These are phyloP conservation scores for Neria commutata DNA, from an alignment of 2,888 invertebrate genomes.

Conservation along the genomic window DNA sequence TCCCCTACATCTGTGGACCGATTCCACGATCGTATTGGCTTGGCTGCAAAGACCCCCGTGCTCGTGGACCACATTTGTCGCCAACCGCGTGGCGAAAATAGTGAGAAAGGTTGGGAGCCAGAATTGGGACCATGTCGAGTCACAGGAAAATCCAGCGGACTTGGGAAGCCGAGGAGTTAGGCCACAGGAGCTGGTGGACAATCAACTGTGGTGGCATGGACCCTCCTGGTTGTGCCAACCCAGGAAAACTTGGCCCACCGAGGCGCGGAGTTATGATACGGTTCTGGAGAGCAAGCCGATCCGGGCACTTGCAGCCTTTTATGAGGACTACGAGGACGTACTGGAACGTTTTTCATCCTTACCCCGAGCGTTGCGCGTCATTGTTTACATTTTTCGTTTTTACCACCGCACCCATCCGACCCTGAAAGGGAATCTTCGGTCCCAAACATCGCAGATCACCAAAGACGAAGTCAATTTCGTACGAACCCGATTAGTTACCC, in stretches of 20 bases:
- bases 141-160: background rate
- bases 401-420: no score
- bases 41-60: slow-evolving; percentile 5
- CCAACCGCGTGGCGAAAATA: background rate
- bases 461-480: no score
- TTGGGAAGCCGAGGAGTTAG: background rate
- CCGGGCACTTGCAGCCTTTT: background rate
- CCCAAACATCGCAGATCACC: no score
- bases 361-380: background rate
- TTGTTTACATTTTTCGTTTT: background rate
- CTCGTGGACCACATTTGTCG: background rate
- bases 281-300: background rate
- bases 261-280: background rate
- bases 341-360: background rate
- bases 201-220: slow-evolving; percentile 1
- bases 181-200: background rate
- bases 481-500: no score
- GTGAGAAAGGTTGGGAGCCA: background rate
- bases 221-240: background rate
- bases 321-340: background rate
- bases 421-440: no score
- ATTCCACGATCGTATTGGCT: slow-evolving; percentile 13
- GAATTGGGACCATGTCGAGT: background rate
- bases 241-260: background rate
- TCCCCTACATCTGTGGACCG: slow-evolving; percentile 1